Percentiles rank a stretch among this genome's conserved stretches.
Evolutionary conservation across 2,113 vertebrate genomes (phyloP).

Genomic region (Scomber colias): DNA sequence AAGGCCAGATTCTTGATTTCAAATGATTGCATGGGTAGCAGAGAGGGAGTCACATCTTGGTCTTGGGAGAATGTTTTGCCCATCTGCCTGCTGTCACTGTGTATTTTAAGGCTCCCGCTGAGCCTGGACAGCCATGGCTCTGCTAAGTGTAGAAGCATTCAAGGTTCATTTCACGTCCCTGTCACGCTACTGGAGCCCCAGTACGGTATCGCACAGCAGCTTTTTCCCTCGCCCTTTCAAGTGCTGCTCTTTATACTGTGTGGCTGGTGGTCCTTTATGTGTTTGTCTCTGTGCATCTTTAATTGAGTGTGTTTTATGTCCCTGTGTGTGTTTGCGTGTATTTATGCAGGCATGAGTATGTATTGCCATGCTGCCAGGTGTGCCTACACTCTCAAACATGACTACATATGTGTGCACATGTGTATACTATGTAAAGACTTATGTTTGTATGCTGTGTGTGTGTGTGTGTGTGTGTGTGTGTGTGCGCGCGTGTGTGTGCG

Average conservation of each 20-base stretch:
- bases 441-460: background rate
- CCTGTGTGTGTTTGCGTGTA: background rate
- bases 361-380: slow-evolving; percentile 2
- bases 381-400: slow-evolving; percentile 10
- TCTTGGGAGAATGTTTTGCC: slow-evolving; percentile 54
- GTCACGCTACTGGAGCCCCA: slow-evolving; percentile 55
- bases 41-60: slow-evolving; percentile 41
- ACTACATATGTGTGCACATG: slow-evolving; percentile 2
- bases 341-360: slow-evolving; percentile 1
- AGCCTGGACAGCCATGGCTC: slow-evolving; percentile 54
- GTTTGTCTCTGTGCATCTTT: slow-evolving; percentile 19
- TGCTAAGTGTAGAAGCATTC: slow-evolving; percentile 68
- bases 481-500: background rate
- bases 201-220: slow-evolving; percentile 25
- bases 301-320: slow-evolving; percentile 31
- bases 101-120: slow-evolving; percentile 57
- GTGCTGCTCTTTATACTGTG: slow-evolving; percentile 28
- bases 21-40: slow-evolving; percentile 30
- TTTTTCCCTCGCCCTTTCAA: slow-evolving; percentile 49
- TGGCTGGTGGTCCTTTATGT: slow-evolving; percentile 32
- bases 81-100: slow-evolving; percentile 56
- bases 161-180: slow-evolving; percentile 74
- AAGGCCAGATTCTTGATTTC: slow-evolving; percentile 55
- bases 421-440: background rate
- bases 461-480: background rate